Percentiles rank a stretch among this genome's conserved stretches.
phyloP scores from a whole-genome alignment of 1,140 invertebrate species.

The Papilio polytes region DNA sequence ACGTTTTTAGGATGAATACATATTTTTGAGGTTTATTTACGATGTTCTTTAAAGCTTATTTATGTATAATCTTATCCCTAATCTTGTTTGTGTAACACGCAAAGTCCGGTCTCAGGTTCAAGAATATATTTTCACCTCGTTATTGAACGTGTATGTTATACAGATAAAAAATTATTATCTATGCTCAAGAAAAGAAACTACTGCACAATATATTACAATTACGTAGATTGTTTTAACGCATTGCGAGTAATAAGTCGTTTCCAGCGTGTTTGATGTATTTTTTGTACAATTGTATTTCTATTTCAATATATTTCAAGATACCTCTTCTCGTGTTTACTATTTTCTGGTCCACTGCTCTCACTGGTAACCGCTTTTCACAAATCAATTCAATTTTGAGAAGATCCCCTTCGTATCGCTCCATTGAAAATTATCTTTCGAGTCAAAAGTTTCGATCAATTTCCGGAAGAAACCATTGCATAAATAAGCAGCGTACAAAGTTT shows the following conservation, averaged over 20 bases:
- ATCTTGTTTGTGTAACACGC: conserved; percentile 15
- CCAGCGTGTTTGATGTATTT: too few species aligned
- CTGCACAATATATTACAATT: too few species aligned
- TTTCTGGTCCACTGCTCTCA: not conserved
- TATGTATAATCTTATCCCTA: conserved; percentile 12
- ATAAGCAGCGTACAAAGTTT: not conserved
- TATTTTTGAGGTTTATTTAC: conserved; percentile 19
- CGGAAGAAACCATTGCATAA: not conserved
- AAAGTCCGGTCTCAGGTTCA: not conserved
- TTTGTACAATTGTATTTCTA: not conserved
- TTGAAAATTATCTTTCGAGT: not conserved
- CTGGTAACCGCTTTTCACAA: not conserved
- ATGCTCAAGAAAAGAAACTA: not conserved
- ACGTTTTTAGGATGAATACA: conserved; percentile 22
- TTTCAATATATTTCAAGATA: too few species aligned
- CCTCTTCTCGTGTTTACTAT: not conserved
- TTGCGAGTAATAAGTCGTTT: not conserved
- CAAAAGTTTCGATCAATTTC: not conserved
- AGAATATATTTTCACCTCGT: not conserved
- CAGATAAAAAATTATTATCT: not conserved
- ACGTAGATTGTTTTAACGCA: too few species aligned
- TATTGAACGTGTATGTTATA: not conserved
- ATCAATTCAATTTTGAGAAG: not conserved
- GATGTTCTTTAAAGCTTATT: conserved; percentile 26
- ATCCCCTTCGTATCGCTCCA: not conserved